Percentiles rank a stretch among this genome's conserved stretches.
Conservation (phyloP, 2,888 invertebrate genomes). For the Allacma fusca region DNA sequence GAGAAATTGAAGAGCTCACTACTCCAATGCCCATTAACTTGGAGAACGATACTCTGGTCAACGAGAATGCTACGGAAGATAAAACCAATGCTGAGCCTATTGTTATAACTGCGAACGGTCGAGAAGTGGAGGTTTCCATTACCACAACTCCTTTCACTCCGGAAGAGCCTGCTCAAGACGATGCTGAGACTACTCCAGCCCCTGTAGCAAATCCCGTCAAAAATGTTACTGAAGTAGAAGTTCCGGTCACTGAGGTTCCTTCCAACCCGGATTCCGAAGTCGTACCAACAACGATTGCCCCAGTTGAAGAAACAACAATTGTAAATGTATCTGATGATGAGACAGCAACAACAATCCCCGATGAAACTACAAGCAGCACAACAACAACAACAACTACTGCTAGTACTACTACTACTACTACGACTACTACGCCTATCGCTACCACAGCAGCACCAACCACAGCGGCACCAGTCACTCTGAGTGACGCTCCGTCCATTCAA, state of each 20-base stretch:
- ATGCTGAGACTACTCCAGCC: not conserved
- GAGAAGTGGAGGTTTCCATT: not conserved
- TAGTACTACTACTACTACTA: not conserved
- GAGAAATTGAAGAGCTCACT: constrained; percentile 46
- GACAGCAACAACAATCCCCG: not conserved
- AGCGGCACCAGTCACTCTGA: not conserved
- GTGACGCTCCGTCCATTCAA: not conserved
- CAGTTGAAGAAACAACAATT: not conserved
- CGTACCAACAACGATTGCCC: not conserved
- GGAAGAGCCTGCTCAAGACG: constrained; percentile 8
- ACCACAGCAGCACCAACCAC: not conserved
- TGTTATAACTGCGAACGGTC: not conserved
- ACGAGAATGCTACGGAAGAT: constrained; percentile 51
- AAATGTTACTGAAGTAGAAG: constrained; percentile 4
- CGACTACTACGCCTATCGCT: not conserved
- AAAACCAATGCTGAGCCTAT: constrained; percentile 45
- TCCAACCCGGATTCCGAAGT: not conserved
- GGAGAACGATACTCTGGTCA: constrained; percentile 54
- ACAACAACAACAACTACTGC: not conserved
- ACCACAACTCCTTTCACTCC: constrained; percentile 16
- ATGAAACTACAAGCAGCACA: not conserved
- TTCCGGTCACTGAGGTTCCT: not conserved
- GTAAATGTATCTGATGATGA: not conserved
- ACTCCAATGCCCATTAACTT: constrained; percentile 48
- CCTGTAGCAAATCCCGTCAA: not conserved